Evolutionary conservation across 2,113 vertebrate genomes (phyloP).

Genomic region (Bagarius yarrelli): DNA sequence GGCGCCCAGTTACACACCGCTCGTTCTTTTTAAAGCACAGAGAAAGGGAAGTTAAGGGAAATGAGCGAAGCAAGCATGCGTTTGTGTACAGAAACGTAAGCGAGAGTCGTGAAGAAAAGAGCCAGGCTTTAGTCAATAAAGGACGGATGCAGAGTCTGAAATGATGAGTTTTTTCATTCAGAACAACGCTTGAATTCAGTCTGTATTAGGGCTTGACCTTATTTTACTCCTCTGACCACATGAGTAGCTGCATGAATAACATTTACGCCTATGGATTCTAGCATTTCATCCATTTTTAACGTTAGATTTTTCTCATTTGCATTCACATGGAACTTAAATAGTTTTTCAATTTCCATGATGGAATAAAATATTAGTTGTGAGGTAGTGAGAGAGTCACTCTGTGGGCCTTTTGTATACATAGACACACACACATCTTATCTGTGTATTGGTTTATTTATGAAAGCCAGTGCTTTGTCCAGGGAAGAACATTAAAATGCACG

Average conservation of each 20-base stretch:
- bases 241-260: constrained; percentile 1
- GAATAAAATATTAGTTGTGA: background rate
- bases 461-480: constrained; percentile 39
- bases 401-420: constrained; percentile 12
- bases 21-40: constrained; percentile 58
- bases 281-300: background rate
- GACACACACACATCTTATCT: background rate
- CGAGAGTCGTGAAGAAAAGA: constrained; percentile 17
- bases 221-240: constrained; percentile 39
- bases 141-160: constrained; percentile 35
- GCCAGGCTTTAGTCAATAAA: constrained; percentile 39
- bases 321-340: background rate
- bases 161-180: constrained; percentile 41
- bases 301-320: background rate
- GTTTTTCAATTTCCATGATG: background rate
- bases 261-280: background rate
- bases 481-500: background rate
- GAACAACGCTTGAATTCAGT: constrained; percentile 34
- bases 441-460: constrained; percentile 49
- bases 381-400: background rate
- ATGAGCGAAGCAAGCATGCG: constrained; percentile 31
- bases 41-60: constrained; percentile 33
- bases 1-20: constrained; percentile 61
- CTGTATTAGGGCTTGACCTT: background rate
- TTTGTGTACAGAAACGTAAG: constrained; percentile 32